These are phyloP conservation scores for Zoanthus sociatus DNA, from an alignment of 92 coral and sea anemone species.

Conservation along the genomic window DNA sequence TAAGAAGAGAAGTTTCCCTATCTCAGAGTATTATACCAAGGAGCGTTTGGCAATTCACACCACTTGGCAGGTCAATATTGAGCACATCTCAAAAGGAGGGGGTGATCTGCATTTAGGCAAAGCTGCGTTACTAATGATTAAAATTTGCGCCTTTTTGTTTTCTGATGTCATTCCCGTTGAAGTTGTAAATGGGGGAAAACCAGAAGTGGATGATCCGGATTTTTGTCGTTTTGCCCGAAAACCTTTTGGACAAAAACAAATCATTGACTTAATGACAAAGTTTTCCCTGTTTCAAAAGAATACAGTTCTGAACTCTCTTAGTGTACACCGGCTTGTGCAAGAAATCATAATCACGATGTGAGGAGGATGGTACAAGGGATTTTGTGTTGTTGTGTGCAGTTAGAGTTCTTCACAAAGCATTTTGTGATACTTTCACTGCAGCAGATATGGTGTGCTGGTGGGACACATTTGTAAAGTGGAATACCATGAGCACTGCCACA, in stretches of 20 bases:
- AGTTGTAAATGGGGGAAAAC: conserved; percentile 32
- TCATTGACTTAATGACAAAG: conserved; percentile 18
- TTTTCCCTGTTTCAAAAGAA: conserved; percentile 39
- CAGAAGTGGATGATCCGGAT: conserved; percentile 20
- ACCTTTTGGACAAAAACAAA: conserved; percentile 7
- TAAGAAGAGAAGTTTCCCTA: conserved; percentile 19
- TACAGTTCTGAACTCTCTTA: not conserved
- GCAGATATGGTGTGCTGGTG: conserved; percentile 12
- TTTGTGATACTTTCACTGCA: conserved; percentile 38
- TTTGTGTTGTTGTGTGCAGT: conserved; percentile 28
- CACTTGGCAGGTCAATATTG: conserved; percentile 68
- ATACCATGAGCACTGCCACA: not conserved
- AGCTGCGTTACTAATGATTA: not conserved
- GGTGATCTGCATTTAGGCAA: conserved; percentile 16
- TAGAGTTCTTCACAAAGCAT: not conserved
- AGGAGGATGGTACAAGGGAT: conserved; percentile 24
- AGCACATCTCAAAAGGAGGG: conserved; percentile 25
- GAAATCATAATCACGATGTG: too few species aligned
- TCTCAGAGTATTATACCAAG: not conserved
- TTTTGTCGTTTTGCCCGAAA: conserved; percentile 6
- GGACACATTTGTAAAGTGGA: not conserved
- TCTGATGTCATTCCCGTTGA: not conserved
- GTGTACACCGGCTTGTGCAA: conserved; percentile 56
- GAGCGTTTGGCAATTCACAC: conserved; percentile 63
- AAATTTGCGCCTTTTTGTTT: not conserved